Conservation (phyloP, 2,888 invertebrate species). For the Leptinotarsa haldemani region DNA sequence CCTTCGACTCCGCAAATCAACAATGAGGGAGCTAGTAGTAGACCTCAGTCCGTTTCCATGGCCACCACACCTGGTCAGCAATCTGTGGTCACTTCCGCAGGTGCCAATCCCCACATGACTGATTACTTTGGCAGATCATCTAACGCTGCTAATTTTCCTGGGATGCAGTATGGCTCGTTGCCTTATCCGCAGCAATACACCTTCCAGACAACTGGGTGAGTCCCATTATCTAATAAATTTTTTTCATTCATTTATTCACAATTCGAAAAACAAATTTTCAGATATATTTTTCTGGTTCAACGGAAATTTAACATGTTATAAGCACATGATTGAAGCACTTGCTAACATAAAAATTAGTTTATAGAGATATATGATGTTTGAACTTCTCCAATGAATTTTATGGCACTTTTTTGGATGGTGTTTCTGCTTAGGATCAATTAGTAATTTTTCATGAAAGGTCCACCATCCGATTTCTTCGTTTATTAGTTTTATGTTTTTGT, state of each 20-base stretch:
- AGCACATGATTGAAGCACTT: no score
- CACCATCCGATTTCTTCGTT: no score
- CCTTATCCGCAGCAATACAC: constrained; percentile 59
- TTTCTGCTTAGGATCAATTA: no score
- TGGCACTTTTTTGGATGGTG: no score
- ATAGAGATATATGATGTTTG: no score
- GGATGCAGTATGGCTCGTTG: constrained; percentile 57
- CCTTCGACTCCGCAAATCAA: constrained; percentile 54
- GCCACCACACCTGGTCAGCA: constrained; percentile 51
- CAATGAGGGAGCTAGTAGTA: constrained; percentile 49
- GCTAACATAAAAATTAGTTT: no score
- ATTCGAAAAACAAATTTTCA: not conserved
- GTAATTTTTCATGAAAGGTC: no score
- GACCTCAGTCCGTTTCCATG: constrained; percentile 59
- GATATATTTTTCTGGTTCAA: not conserved
- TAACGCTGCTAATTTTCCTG: constrained; percentile 52
- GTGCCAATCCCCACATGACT: constrained; percentile 54
- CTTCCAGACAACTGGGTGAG: constrained; percentile 59
- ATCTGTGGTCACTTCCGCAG: constrained; percentile 52
- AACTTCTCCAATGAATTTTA: no score
- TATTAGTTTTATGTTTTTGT: no score
- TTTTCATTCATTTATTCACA: no score
- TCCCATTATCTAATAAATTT: not conserved
- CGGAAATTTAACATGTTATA: no score
- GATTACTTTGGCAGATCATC: constrained; percentile 60